Percentiles rank a stretch among this genome's conserved stretches.
phyloP scores from a whole-genome alignment of 30 jellyfish, hydroid and myxozoan species.

The Chrysaora quinquecirrha region DNA sequence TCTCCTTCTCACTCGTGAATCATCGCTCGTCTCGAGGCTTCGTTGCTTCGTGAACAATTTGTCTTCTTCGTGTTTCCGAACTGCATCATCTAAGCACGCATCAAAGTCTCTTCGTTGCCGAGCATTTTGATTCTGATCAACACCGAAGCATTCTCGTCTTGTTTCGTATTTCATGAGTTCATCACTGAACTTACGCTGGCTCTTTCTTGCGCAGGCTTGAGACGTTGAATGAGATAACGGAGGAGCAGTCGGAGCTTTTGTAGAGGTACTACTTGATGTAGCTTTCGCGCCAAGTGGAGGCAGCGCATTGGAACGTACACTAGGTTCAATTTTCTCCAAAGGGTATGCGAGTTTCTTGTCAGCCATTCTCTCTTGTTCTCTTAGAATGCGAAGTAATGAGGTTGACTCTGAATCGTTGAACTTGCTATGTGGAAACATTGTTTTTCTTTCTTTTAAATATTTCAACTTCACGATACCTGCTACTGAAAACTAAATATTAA shows the following conservation, averaged over 20 bases:
- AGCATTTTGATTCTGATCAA: not conserved
- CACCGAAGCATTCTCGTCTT: not conserved
- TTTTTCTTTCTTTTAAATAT: not conserved
- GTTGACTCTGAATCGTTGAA: constrained; percentile 30
- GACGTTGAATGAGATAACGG: not conserved
- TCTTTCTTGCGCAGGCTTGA: not conserved
- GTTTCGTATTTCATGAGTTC: not conserved
- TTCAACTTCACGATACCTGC: not conserved
- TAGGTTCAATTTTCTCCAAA: not conserved
- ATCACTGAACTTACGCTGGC: not conserved
- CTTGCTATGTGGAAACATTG: constrained; percentile 34
- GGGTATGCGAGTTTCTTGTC: constrained; percentile 1
- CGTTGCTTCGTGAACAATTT: constrained; percentile 6
- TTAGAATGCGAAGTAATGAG: constrained; percentile 9
- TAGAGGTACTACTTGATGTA: not conserved
- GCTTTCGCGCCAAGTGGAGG: constrained; percentile 39
- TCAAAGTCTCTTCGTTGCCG: constrained; percentile 49
- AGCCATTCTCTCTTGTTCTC: constrained; percentile 32
- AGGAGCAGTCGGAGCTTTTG: not conserved
- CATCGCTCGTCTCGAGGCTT: not conserved
- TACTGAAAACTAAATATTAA: not conserved
- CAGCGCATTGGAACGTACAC: constrained; percentile 27
- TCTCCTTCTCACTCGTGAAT: not conserved
- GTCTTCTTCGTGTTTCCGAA: constrained; percentile 39
- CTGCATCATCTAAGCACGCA: constrained; percentile 36